These are phyloP conservation scores for Plectrocnemia conspersa DNA, from an alignment of 1,140 invertebrate genomes.

Conservation along the genomic window DNA sequence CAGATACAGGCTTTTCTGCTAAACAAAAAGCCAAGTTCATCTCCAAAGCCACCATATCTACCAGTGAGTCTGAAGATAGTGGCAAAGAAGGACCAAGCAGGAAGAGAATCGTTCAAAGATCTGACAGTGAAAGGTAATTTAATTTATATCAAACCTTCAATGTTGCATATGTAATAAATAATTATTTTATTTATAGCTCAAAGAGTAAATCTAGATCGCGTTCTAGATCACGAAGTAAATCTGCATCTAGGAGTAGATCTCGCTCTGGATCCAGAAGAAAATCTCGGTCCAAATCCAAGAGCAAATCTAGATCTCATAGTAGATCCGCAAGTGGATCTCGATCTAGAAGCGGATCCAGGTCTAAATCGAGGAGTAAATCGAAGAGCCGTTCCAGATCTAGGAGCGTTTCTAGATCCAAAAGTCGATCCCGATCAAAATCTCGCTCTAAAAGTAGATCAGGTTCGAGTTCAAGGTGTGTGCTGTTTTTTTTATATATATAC, in stretches of 20 bases:
- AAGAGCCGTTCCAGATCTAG: slow-evolving; percentile 42
- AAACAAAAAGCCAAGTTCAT: slow-evolving; percentile 85
- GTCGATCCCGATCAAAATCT: slow-evolving; percentile 47
- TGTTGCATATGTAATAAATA: no score
- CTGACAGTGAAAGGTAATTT: slow-evolving; percentile 45
- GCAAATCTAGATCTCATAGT: slow-evolving; percentile 29
- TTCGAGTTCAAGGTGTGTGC: neutral
- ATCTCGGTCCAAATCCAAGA: slow-evolving; percentile 40
- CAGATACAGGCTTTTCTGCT: slow-evolving; percentile 67
- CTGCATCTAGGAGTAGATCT: slow-evolving; percentile 37
- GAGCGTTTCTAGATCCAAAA: slow-evolving; percentile 46
- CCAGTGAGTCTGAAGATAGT: slow-evolving; percentile 81
- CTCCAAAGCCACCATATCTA: slow-evolving; percentile 93
- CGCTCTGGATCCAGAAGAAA: slow-evolving; percentile 39
- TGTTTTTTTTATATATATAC: no score
- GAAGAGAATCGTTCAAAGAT: slow-evolving; percentile 47
- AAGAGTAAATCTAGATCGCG: slow-evolving; percentile 40
- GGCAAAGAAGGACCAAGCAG: slow-evolving; percentile 40
- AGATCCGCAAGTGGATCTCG: slow-evolving; percentile 40
- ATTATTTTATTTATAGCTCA: slow-evolving; percentile 43
- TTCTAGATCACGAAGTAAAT: slow-evolving; percentile 40
- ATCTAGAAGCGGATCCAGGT: slow-evolving; percentile 44
- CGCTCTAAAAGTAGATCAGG: slow-evolving; percentile 46
- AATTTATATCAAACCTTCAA: neutral
- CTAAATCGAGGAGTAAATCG: slow-evolving; percentile 39